These are phyloP conservation scores for Nemopilema nomurai DNA, from an alignment of 30 jellyfish, hydroid and myxozoan genomes.

Conservation along the genomic window DNA sequence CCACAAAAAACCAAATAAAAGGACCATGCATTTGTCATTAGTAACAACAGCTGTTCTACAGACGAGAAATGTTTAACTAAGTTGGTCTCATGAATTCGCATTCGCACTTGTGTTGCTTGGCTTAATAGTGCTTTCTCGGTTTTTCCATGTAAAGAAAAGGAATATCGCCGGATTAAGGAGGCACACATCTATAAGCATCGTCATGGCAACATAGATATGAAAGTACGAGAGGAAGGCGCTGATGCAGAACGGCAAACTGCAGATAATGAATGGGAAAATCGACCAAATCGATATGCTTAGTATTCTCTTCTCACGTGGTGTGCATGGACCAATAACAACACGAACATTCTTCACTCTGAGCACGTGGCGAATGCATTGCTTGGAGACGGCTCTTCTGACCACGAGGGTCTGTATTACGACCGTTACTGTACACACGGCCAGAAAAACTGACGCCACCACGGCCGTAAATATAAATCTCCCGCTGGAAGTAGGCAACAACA, in stretches of 20 bases:
- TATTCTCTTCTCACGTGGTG: conserved; percentile 42
- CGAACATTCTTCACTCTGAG: conserved; percentile 19
- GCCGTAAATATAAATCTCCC: not conserved
- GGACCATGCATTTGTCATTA: no score
- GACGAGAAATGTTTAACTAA: no score
- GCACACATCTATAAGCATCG: conserved; percentile 15
- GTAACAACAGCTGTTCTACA: not conserved
- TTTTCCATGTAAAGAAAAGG: not conserved
- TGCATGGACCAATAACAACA: conserved; percentile 22
- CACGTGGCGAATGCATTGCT: conserved; percentile 30
- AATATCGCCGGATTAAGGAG: conserved; percentile 14
- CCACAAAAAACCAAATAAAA: not conserved
- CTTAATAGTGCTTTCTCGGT: not conserved
- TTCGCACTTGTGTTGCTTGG: not conserved
- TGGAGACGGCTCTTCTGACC: conserved; percentile 21
- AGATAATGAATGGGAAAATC: conserved; percentile 16
- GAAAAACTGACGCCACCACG: not conserved
- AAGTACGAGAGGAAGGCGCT: conserved; percentile 5
- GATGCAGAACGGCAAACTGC: conserved; percentile 25
- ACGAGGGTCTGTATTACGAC: conserved; percentile 15
- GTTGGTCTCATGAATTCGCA: no score
- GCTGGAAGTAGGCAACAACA: not conserved
- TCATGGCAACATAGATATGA: conserved; percentile 6
- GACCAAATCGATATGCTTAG: conserved; percentile 36
- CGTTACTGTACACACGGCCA: not conserved